A percentile compares a stretch with the other conserved stretches of the same genome.
Evolutionary conservation across 2,113 vertebrate species (phyloP).

Genomic region (Lycocorax pyrrhopterus): DNA sequence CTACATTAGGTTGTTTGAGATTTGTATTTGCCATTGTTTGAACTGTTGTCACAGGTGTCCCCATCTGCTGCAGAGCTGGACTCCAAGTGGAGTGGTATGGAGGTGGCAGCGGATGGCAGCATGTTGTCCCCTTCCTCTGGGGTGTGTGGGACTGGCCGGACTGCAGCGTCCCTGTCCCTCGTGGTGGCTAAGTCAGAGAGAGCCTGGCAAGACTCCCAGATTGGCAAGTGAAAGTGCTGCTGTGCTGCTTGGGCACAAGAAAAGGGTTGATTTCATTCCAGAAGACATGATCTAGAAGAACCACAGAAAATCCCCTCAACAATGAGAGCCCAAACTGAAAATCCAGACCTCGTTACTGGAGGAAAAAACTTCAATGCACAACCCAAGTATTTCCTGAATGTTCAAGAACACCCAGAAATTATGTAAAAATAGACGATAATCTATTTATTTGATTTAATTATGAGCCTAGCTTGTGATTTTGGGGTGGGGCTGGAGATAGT

Average conservation of each 20-base stretch:
- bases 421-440: not conserved
- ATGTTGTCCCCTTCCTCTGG: not conserved
- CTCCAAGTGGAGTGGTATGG: rapidly evolving
- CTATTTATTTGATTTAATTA: slow-evolving; percentile 36
- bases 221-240: not conserved
- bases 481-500: not conserved
- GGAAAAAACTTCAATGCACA: not conserved
- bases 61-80: not conserved
- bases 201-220: not conserved
- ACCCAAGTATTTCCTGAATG: slow-evolving; percentile 4
- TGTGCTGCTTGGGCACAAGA: not conserved
- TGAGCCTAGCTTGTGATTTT: not conserved
- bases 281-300: not conserved
- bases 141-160: rapidly evolving
- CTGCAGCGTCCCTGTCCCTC: not conserved
- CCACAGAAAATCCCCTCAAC: not conserved
- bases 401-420: slow-evolving; percentile 25
- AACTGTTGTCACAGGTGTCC: not conserved
- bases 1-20: rapidly evolving
- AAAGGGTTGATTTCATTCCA: not conserved
- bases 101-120: not conserved
- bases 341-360: not conserved
- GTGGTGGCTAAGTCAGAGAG: not conserved
- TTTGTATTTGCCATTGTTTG: not conserved
- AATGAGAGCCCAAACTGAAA: not conserved